Base-by-base conservation (phyloP, 2,113 vertebrate genomes). In the Gymnorhina tibicen region DNA sequence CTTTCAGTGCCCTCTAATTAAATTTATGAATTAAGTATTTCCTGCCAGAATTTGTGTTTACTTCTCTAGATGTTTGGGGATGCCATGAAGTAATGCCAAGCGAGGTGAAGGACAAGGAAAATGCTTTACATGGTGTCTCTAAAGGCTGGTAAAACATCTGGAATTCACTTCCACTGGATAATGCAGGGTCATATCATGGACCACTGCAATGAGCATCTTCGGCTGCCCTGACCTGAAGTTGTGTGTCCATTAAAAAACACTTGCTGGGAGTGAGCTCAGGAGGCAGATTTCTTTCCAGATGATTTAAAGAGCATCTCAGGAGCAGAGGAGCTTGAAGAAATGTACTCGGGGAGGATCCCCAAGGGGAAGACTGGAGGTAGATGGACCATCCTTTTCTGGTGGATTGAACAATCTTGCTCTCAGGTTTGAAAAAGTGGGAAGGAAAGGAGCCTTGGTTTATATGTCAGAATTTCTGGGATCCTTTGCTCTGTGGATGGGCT, bases 1-100 rank as follows among this genome's bases (percentile, higher is more conserved):
- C 55, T 93, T 93, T 90, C 83, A 73, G 4, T 62, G 79, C 79
- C 68, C n/a, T 91, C 50, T 93, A 59, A 95, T 95, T 95, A 84
- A 86, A 77, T 80, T 92, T 84, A 70, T 69, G 35, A 74, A 84
- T 93, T 67, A 69, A 79, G 59, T 85, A 60, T 70, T 94, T 95
- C 80, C 80, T 93, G 68, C 33, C 76, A 85, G 30, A 47, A 7
- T 67, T 92, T 92, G 19, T 88, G 32, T 93, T 95, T 90, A 53
- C 86, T 53, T 73, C 58, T 91, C 8, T 56, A 77, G 53, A 41
- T 92, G 55, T 55, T 64, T 85, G 50, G 47, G 47, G 56, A 23
- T 92, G 37, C 46, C 1, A 1, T 37, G 27, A 79, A 68, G 58
- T 62, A 81, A 41, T 11, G 30, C 62, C 63, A 69, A 28, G 60